These are phyloP conservation scores for Dromaius novaehollandiae DNA, from an alignment of 2,113 vertebrate genomes.

Conservation along the genomic window DNA sequence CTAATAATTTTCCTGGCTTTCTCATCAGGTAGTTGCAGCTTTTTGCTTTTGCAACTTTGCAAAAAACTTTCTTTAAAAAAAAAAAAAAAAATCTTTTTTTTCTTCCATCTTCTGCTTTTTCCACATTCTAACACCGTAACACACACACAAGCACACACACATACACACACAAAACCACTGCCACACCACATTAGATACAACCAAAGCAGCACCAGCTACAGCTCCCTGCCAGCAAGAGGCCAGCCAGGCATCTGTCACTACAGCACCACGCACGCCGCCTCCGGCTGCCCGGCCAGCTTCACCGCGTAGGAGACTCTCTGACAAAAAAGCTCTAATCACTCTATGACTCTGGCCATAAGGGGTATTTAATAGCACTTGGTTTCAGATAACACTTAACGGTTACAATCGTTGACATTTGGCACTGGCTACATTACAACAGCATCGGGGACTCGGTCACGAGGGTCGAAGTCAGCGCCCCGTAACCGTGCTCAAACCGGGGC, in stretches of 20 bases:
- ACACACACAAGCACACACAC: too few relatives aligned
- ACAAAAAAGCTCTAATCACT: neutral
- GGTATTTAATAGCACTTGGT: neutral
- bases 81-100: neutral
- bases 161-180: neutral
- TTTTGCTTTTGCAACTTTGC: neutral
- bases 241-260: neutral
- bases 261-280: neutral
- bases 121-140: accelerated
- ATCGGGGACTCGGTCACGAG: accelerated
- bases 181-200: neutral
- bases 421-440: neutral
- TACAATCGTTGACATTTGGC: constrained; percentile 17
- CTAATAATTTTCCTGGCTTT: neutral
- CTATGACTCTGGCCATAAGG: neutral
- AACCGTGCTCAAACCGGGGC: neutral
- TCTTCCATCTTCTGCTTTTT: neutral
- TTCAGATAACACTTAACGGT: neutral
- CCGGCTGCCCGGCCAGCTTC: neutral
- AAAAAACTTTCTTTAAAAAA: too few relatives aligned
- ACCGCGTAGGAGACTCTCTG: neutral
- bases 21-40: neutral
- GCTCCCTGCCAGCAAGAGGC: neutral
- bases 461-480: neutral
- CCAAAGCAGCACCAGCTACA: neutral